Percentiles rank a stretch among this genome's conserved stretches.
Evolutionary conservation across 2,113 vertebrate genomes (phyloP).

Genomic region (Oostethus manadensis): DNA sequence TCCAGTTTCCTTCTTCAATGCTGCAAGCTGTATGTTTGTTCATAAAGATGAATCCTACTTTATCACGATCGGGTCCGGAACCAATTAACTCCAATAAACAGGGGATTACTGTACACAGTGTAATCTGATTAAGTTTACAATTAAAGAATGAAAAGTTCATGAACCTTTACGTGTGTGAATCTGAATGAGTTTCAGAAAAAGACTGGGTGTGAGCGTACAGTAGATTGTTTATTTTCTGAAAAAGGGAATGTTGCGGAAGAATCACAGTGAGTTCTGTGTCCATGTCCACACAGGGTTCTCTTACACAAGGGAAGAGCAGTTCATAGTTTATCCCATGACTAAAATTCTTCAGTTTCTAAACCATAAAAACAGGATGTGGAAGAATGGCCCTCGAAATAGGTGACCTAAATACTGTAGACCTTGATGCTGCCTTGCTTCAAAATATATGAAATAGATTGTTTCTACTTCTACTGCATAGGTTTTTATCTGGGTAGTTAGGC

Average conservation of each 20-base stretch:
- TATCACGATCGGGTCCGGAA: too few species aligned
- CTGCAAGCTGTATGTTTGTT: too few species aligned
- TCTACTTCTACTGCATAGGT: too few species aligned
- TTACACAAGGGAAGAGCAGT: constrained; percentile 11
- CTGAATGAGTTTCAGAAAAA: constrained; percentile 7
- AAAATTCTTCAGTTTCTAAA: constrained; percentile 12
- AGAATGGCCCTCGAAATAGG: not conserved
- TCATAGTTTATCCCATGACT: constrained; percentile 16
- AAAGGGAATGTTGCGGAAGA: constrained; percentile 44
- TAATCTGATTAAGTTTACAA: not conserved
- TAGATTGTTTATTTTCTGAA: constrained; percentile 36
- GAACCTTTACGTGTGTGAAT: not conserved
- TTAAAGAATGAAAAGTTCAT: constrained; percentile 5
- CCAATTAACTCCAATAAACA: too few species aligned
- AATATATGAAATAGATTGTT: too few species aligned
- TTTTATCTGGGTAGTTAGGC: too few species aligned
- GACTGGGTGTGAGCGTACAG: constrained; percentile 17
- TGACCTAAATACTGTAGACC: not conserved
- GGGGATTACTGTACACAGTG: not conserved
- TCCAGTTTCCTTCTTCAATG: too few species aligned
- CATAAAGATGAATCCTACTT: too few species aligned
- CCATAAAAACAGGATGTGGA: not conserved
- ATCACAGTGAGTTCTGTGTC: constrained; percentile 11
- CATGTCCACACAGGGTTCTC: constrained; percentile 7
- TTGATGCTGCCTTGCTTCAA: too few species aligned